phyloP scores from a whole-genome alignment of 2,888 invertebrate genomes.

The Helicoverpa assulta region DNA sequence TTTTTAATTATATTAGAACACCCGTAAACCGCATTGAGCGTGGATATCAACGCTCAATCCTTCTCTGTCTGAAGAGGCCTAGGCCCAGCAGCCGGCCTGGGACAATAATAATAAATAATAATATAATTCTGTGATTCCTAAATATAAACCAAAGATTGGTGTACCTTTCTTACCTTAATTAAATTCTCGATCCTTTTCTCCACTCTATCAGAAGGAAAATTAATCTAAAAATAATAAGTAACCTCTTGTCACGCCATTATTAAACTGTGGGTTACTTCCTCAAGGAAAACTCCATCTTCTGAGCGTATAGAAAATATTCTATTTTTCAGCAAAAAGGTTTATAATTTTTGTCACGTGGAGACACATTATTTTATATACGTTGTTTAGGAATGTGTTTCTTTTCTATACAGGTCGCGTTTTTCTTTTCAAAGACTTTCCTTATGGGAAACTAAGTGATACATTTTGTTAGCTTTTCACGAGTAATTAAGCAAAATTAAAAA shows the following conservation, averaged over 20 bases:
- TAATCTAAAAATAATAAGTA: conserved; percentile 23
- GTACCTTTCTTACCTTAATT: not conserved
- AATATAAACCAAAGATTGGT: too few species aligned
- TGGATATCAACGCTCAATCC: too few species aligned
- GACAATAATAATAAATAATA: too few species aligned
- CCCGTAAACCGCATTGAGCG: too few species aligned
- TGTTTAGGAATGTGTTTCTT: conserved; percentile 13
- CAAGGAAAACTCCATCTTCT: not conserved
- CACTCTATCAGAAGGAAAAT: not conserved
- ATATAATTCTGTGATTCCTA: too few species aligned
- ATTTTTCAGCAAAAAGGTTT: conserved; percentile 4
- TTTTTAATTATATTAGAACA: too few species aligned
- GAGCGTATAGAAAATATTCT: not conserved
- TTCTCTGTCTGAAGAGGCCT: too few species aligned
- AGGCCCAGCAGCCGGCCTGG: too few species aligned
- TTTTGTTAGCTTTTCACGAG: not conserved
- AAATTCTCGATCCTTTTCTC: not conserved
- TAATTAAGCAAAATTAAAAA: too few species aligned
- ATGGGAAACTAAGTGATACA: not conserved
- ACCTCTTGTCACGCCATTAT: conserved; percentile 5
- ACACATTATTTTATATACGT: conserved; percentile 52
- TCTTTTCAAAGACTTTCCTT: conserved; percentile 17
- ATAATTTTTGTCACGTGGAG: conserved; percentile 43
- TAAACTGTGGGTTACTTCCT: conserved; percentile 6
- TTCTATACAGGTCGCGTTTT: not conserved